phyloP scores from a whole-genome alignment of 2,113 vertebrate genomes.

The Lipophrys pholis region DNA sequence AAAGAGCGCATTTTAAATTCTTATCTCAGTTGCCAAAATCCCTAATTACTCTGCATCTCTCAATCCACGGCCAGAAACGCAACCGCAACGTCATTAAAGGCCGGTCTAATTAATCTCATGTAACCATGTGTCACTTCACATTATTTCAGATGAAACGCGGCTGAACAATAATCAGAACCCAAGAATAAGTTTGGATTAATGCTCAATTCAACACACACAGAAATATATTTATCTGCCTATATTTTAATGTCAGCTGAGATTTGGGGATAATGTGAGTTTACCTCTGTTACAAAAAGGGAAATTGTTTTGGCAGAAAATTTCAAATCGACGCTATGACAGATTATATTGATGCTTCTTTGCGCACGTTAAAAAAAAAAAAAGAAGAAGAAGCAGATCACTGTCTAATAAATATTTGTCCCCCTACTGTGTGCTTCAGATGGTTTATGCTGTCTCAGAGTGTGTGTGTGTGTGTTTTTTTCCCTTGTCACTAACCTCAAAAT shows the following conservation, averaged over 20 bases:
- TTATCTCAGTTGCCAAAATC: conserved; percentile 8
- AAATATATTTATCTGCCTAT: background rate
- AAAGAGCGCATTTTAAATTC: conserved; percentile 14
- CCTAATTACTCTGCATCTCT: conserved; percentile 19
- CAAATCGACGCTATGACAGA: background rate
- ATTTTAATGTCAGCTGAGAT: background rate
- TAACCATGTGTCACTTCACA: background rate
- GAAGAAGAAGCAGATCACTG: conserved; percentile 6
- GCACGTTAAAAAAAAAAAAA: background rate
- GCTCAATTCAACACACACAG: background rate
- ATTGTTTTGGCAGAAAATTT: background rate
- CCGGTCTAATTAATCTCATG: conserved; percentile 1
- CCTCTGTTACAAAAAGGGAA: background rate
- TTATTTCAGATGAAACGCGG: background rate
- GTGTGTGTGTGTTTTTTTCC: background rate
- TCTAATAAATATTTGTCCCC: conserved; percentile 1
- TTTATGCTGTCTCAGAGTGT: conserved; percentile 16
- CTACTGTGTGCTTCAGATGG: conserved; percentile 14
- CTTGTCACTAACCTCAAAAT: conserved; percentile 17
- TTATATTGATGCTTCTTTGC: conserved; percentile 1
- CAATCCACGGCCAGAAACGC: conserved; percentile 17
- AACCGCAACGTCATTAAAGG: conserved; percentile 20
- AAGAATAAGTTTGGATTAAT: background rate
- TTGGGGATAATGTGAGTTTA: background rate
- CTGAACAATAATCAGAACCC: background rate